Conservation (phyloP, 2,797 vertebrate species). For the Megalops cyprinoides region DNA sequence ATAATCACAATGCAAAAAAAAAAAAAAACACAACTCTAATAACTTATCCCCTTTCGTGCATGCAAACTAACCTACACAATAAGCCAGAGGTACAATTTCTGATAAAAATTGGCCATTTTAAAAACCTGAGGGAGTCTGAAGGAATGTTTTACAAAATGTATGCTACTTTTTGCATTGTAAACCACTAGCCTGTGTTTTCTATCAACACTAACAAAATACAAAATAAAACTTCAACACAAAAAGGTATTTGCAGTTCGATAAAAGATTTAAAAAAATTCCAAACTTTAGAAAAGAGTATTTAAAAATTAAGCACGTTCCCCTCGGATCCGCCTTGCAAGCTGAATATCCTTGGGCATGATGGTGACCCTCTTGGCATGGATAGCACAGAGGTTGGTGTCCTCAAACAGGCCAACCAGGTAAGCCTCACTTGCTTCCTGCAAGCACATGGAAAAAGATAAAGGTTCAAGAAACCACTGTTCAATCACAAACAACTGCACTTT, state of each 20-base stretch:
- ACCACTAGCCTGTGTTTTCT: constrained; percentile 42
- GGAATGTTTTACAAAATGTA: constrained; percentile 65
- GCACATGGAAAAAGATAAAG: constrained; percentile 9
- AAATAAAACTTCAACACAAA: constrained; percentile 29
- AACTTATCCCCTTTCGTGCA: constrained; percentile 37
- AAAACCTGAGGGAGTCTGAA: constrained; percentile 62
- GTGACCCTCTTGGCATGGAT: constrained; percentile 84
- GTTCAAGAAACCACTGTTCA: not conserved
- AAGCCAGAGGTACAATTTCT: constrained; percentile 52
- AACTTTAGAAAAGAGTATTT: too few species aligned
- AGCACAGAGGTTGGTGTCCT: constrained; percentile 81
- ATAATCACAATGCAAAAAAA: constrained; percentile 57
- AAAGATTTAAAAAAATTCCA: constrained; percentile 12
- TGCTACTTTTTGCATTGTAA: constrained; percentile 48
- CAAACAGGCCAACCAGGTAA: constrained; percentile 80
- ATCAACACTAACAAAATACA: constrained; percentile 47
- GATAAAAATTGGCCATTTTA: constrained; percentile 58
- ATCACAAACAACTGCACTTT: not conserved
- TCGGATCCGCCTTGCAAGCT: constrained; percentile 78
- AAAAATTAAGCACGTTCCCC: constrained; percentile 75
- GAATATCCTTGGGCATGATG: constrained; percentile 86
- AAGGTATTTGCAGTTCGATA: constrained; percentile 16
- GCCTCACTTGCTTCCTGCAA: constrained; percentile 80
- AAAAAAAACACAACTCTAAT: constrained; percentile 22
- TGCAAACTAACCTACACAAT: constrained; percentile 56